Evolutionary conservation across 2,113 vertebrate species (phyloP).

Genomic region (Salvelinus namaycush): DNA sequence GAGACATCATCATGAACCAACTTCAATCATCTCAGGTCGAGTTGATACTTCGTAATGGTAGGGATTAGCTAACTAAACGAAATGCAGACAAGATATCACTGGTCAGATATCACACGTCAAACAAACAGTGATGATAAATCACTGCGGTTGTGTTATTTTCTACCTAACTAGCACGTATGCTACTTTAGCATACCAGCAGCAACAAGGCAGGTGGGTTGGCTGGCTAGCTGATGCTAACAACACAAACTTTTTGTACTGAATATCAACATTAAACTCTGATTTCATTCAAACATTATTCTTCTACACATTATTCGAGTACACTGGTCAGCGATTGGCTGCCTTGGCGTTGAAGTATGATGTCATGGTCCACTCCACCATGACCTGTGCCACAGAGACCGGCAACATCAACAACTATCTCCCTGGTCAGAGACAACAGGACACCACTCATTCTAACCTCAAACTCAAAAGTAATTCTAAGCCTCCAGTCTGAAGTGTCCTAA

Average conservation of each 20-base stretch:
- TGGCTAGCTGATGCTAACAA: neutral
- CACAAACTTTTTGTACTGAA: neutral
- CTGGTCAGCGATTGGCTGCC: constrained; percentile 78
- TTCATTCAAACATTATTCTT: neutral
- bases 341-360: constrained; percentile 82
- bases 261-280: neutral
- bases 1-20: too few species aligned
- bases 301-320: constrained; percentile 62
- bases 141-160: neutral
- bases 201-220: neutral
- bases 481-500: neutral
- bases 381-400: constrained; percentile 82
- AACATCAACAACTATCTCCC: constrained; percentile 84
- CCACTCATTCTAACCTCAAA: neutral
- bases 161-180: neutral
- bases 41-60: too few species aligned
- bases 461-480: neutral
- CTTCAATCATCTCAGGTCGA: too few species aligned
- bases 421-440: constrained; percentile 64
- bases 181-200: neutral
- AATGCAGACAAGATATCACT: too few species aligned
- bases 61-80: too few species aligned
- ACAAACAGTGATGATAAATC: too few species aligned
- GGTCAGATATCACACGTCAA: too few species aligned
- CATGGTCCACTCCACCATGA: constrained; percentile 85